Conservation (phyloP, 37 sponge, comb jelly and placozoan genomes). For the Haliclona indistincta region DNA sequence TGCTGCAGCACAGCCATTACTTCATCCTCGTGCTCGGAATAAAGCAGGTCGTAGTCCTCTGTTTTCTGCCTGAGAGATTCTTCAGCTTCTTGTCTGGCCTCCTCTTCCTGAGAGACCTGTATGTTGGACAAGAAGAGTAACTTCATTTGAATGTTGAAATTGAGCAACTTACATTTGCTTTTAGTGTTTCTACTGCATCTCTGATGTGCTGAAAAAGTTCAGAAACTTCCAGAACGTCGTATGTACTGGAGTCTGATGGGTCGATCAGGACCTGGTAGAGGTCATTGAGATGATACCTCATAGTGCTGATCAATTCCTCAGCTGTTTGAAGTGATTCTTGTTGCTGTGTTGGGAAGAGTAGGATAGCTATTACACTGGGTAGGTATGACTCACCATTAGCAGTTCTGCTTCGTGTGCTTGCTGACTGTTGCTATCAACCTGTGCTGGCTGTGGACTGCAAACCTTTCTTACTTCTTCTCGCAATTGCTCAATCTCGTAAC, state of each 20-base stretch:
- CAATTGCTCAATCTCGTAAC: conserved; percentile 10
- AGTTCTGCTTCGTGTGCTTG: neutral
- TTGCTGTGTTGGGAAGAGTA: neutral
- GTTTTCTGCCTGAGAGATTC: neutral
- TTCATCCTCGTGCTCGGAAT: conserved; percentile 64
- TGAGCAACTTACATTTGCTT: conserved; percentile 21
- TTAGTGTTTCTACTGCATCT: conserved; percentile 24
- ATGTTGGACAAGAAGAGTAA: neutral
- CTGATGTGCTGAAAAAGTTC: conserved; percentile 5
- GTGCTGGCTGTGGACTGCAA: neutral
- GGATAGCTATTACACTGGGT: neutral
- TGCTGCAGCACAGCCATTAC: conserved; percentile 51
- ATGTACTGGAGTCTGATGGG: neutral
- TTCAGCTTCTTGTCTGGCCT: conserved; percentile 1
- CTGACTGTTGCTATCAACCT: neutral
- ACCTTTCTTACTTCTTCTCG: conserved; percentile 12
- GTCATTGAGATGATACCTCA: neutral
- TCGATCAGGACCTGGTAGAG: neutral
- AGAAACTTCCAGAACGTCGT: conserved; percentile 5
- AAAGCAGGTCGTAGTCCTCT: conserved; percentile 22
- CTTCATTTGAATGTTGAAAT: neutral
- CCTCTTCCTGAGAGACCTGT: conserved; percentile 1
- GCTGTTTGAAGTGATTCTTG: neutral
- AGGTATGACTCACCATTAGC: neutral
- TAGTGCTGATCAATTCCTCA: neutral